Conservation (phyloP, 2,797 vertebrate species). For the Rhinophrynus dorsalis region DNA sequence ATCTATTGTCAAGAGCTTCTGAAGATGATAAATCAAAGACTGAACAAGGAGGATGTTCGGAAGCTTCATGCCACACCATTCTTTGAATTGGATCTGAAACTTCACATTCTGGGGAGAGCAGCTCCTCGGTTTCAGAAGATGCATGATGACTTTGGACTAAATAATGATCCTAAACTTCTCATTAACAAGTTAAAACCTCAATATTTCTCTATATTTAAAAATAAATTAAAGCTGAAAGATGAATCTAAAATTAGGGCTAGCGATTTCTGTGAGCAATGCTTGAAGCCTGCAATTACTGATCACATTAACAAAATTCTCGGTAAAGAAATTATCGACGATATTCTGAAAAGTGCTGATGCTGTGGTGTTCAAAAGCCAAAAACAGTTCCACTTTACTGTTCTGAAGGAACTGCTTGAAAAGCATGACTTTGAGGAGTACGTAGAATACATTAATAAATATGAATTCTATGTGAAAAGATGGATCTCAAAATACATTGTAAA, state of each 20-base stretch:
- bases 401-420: not conserved
- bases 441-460: not conserved
- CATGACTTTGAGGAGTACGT: not conserved
- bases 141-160: constrained; percentile 61
- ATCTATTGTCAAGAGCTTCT: constrained; percentile 30
- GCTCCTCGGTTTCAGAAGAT: constrained; percentile 66
- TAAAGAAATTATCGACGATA: not conserved
- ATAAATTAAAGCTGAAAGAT: not conserved
- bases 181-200: constrained; percentile 55
- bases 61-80: not conserved
- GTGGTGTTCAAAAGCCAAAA: not conserved
- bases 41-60: not conserved
- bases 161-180: constrained; percentile 52
- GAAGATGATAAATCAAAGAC: not conserved
- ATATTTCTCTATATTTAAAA: not conserved
- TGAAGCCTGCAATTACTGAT: not conserved
- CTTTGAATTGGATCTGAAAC: constrained; percentile 60
- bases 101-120: constrained; percentile 63
- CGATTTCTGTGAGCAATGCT: constrained; percentile 5
- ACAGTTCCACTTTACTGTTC: not conserved
- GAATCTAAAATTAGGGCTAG: not conserved
- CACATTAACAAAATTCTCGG: not conserved
- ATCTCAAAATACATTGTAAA: constrained; percentile 1
- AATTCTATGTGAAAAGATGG: not conserved
- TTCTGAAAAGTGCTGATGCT: not conserved